Percentiles rank a stretch among this genome's conserved stretches.
Conservation (phyloP, 2,797 vertebrate species). For the Buceros bicornis region DNA sequence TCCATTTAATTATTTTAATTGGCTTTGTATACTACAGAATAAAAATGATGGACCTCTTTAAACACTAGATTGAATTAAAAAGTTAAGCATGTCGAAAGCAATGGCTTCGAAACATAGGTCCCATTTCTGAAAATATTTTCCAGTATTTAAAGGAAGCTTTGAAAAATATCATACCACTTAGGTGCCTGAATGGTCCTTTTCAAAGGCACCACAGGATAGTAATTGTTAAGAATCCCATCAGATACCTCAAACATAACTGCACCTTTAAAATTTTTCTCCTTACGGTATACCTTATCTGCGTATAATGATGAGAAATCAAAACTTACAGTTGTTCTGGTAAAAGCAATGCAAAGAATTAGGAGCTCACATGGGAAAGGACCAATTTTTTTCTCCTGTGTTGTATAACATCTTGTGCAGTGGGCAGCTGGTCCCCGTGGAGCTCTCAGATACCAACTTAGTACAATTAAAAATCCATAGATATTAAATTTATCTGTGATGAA, state of each 20-base stretch:
- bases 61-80: background rate
- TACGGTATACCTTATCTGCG: background rate
- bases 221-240: background rate
- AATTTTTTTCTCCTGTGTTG: background rate
- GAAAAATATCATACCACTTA: background rate
- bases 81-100: background rate
- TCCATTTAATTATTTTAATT: conserved; percentile 44
- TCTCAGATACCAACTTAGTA: background rate
- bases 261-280: background rate
- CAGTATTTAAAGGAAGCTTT: background rate
- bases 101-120: background rate
- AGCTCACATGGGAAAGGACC: background rate
- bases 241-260: background rate
- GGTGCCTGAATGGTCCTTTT: background rate
- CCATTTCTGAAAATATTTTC: background rate
- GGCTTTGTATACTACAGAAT: background rate
- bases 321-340: background rate
- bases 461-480: background rate
- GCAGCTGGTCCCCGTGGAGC: background rate
- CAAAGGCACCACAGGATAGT: background rate
- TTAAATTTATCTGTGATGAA: background rate
- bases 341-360: background rate
- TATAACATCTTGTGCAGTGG: background rate
- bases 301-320: background rate
- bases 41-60: conserved; percentile 30